Base-by-base conservation (phyloP, 1,140 invertebrate genomes). In the Bombus picipes region DNA sequence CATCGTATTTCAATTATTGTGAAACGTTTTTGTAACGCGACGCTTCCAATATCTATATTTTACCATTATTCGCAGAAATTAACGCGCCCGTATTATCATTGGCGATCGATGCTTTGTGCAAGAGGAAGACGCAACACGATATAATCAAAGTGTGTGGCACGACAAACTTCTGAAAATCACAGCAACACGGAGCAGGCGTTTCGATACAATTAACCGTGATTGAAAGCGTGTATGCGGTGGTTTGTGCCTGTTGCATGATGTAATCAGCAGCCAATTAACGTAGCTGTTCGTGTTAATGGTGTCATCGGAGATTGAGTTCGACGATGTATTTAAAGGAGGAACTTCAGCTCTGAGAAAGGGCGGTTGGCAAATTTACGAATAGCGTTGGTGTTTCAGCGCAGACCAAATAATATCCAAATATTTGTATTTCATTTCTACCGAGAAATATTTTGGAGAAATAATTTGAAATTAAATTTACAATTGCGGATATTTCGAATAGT, bases 191-290 rank as follows among this genome's bases (percentile, higher is more conserved):
- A 72, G 1, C 71, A 41, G 18, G 22, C 25, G 65, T 47, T 65
- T 66, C 32, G 59, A 37, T 37, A 39, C 18, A 37, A 28, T 86
- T 78, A 81, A 82, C 18, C 62, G 18, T 41, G 74, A 65, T 39
- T 37, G 66, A 83, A 77, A 59, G 77, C 57, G 78, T 79, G 18
- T 78, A 78, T 72, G 83, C 34, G 41, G 13, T 57, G 68, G 59
- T 53, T 83, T 41, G 39, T 39, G n/a, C 32, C 39, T 25, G 18
- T 28, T 47, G 25, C 32, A 43, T 34, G 41, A 79, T 62, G 83
- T 65, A 65, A 80, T 83, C 47, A 39, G 57, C 79, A 57, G 15
- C 22, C 70, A 87, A 87, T 88, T 87, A 87, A 87, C 53, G 34
- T 47, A 78, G 72, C 71, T 62, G 18, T 41, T 75, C 34, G 81